Evolutionary conservation across 2,888 invertebrate species (phyloP).

Genomic region (Acleris holmiana): DNA sequence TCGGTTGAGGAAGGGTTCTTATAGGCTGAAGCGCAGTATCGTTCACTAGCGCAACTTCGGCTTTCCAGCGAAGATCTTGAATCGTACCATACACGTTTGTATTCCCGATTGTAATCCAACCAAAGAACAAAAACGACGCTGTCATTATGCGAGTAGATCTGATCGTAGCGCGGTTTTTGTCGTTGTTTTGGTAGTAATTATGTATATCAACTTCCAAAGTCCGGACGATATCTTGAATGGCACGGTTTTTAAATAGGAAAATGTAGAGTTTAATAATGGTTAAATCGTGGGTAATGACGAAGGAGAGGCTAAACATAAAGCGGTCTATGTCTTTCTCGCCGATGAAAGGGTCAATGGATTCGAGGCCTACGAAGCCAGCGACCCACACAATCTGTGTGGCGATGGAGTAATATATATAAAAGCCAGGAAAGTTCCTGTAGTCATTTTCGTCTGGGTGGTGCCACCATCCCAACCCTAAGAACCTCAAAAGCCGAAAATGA

Average conservation of each 20-base stretch:
- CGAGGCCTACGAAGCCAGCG: slow-evolving; percentile 73
- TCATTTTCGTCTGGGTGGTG: slow-evolving; percentile 72
- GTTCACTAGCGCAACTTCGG: slow-evolving; percentile 58
- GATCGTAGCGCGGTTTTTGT: slow-evolving; percentile 59
- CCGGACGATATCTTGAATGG: slow-evolving; percentile 70
- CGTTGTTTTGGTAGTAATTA: slow-evolving; percentile 68
- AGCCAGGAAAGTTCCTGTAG: slow-evolving; percentile 66
- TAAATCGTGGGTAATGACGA: slow-evolving; percentile 76
- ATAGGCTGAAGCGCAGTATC: slow-evolving; percentile 54
- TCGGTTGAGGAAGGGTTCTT: slow-evolving; percentile 72
- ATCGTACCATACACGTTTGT: slow-evolving; percentile 69
- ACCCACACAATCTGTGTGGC: slow-evolving; percentile 73
- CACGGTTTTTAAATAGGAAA: slow-evolving; percentile 71
- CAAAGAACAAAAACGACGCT: slow-evolving; percentile 69
- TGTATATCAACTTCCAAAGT: slow-evolving; percentile 68
- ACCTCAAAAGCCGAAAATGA: slow-evolving; percentile 67
- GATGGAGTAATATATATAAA: slow-evolving; percentile 71
- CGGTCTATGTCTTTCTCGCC: slow-evolving; percentile 74
- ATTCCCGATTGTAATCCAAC: slow-evolving; percentile 76
- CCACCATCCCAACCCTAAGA: slow-evolving; percentile 78
- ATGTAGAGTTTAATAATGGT: slow-evolving; percentile 74
- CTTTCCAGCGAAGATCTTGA: slow-evolving; percentile 70
- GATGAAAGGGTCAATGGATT: slow-evolving; percentile 77
- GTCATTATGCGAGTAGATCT: slow-evolving; percentile 64
- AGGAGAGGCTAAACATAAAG: slow-evolving; percentile 79